Evolutionary conservation across 2,888 invertebrate genomes (phyloP).

Genomic region (Limnephilus lunatus): DNA sequence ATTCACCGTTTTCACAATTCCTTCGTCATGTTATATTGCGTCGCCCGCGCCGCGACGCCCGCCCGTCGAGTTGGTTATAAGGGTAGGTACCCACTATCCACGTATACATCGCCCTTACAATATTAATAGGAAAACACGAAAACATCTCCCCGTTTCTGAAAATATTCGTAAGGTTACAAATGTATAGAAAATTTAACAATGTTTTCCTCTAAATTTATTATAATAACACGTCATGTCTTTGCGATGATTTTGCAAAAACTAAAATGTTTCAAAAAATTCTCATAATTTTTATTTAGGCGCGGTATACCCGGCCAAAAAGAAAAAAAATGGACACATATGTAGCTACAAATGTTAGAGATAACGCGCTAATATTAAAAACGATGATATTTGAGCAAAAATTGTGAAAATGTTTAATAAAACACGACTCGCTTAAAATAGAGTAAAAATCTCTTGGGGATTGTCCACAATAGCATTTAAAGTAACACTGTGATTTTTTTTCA

Average conservation of each 20-base stretch:
- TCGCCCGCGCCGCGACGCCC: background rate
- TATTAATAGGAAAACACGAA: background rate
- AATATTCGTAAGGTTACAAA: background rate
- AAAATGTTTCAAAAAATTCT: background rate
- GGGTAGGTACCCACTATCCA: background rate
- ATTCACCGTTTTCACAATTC: conserved; percentile 8
- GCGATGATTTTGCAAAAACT: background rate
- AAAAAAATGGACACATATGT: too few species aligned
- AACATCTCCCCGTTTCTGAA: background rate
- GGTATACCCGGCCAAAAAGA: too few species aligned
- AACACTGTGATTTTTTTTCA: too few species aligned
- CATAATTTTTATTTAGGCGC: too few species aligned
- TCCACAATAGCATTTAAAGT: too few species aligned
- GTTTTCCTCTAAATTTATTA: background rate
- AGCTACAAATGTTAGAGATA: too few species aligned
- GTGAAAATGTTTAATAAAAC: too few species aligned
- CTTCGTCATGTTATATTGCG: conserved; percentile 15
- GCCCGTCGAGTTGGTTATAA: background rate
- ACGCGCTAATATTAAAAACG: too few species aligned
- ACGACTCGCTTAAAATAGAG: too few species aligned
- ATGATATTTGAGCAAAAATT: too few species aligned
- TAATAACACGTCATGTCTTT: background rate
- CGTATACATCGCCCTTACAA: background rate
- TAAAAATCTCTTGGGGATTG: too few species aligned
- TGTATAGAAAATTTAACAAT: background rate